phyloP scores from a whole-genome alignment of 2,888 invertebrate genomes.

The Idaea biselata region DNA sequence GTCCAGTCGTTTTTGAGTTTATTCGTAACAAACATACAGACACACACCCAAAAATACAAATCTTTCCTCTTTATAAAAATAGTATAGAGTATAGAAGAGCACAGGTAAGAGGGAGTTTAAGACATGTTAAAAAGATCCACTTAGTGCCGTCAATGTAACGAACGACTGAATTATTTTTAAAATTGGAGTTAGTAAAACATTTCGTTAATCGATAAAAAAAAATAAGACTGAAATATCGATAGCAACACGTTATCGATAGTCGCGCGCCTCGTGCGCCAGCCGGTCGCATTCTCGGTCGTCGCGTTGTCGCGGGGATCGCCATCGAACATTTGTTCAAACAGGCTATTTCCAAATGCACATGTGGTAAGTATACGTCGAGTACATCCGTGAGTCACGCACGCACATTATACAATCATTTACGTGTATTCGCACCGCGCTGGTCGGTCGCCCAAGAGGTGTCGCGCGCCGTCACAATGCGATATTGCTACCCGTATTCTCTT shows the following conservation, averaged over 20 bases:
- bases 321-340: constrained; percentile 67
- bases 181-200: background rate
- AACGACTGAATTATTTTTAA: no score
- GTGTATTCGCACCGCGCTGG: constrained; percentile 48
- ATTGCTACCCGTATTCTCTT: background rate
- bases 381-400: constrained; percentile 72
- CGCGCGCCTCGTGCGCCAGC: constrained; percentile 70
- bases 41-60: no score
- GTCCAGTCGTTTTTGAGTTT: no score
- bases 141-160: no score
- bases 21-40: no score
- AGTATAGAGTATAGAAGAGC: no score
- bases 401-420: constrained; percentile 58
- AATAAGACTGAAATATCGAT: constrained; percentile 13
- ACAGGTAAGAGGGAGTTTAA: no score
- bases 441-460: background rate
- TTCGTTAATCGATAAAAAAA: constrained; percentile 20
- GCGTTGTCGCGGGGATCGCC: constrained; percentile 64
- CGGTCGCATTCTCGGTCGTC: constrained; percentile 75
- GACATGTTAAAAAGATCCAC: no score
- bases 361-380: constrained; percentile 30
- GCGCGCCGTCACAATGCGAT: background rate
- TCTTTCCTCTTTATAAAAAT: no score
- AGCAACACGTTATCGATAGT: constrained; percentile 21
- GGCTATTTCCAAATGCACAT: constrained; percentile 76